A percentile compares a stretch with the other conserved stretches of the same genome.
Conservation (phyloP, 2,113 vertebrate species). For the Cyphomyrus plagiostoma region DNA sequence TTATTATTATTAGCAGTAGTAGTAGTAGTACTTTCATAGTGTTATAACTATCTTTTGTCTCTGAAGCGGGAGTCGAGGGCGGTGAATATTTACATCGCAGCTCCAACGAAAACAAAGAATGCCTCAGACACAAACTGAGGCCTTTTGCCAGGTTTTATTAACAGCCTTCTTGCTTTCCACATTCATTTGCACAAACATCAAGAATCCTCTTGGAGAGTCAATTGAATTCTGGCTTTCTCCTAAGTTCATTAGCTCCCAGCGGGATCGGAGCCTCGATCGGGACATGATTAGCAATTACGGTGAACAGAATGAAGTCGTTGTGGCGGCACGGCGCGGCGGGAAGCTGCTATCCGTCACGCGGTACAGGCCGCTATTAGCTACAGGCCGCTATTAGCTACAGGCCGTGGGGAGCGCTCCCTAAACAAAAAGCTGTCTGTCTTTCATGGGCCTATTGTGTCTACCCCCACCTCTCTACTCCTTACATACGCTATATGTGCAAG, state of each 20-base stretch:
- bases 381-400: background rate
- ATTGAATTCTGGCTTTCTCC: slow-evolving; percentile 4
- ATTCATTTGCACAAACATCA: slow-evolving; percentile 15
- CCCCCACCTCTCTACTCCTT: background rate
- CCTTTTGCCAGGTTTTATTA: background rate
- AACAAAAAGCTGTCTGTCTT: background rate
- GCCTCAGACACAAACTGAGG: background rate
- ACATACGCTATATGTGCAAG: background rate
- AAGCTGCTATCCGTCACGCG: background rate
- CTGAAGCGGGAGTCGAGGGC: background rate
- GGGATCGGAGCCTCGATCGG: background rate
- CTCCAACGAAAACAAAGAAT: background rate
- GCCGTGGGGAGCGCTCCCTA: background rate
- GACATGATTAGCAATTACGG: slow-evolving; percentile 19
- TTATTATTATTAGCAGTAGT: background rate
- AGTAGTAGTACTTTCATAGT: background rate
- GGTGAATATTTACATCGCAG: background rate
- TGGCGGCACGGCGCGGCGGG: background rate
- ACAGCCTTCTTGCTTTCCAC: background rate
- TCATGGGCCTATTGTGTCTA: background rate
- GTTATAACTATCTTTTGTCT: background rate
- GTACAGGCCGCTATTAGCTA: background rate
- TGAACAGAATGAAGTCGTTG: slow-evolving; percentile 12
- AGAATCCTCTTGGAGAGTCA: background rate
- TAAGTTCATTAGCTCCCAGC: slow-evolving; percentile 18